Evolutionary conservation across 2,113 vertebrate species (phyloP), one percentile per base, ranked within the genome.

Genomic region (Spea bombifrons): DNA sequence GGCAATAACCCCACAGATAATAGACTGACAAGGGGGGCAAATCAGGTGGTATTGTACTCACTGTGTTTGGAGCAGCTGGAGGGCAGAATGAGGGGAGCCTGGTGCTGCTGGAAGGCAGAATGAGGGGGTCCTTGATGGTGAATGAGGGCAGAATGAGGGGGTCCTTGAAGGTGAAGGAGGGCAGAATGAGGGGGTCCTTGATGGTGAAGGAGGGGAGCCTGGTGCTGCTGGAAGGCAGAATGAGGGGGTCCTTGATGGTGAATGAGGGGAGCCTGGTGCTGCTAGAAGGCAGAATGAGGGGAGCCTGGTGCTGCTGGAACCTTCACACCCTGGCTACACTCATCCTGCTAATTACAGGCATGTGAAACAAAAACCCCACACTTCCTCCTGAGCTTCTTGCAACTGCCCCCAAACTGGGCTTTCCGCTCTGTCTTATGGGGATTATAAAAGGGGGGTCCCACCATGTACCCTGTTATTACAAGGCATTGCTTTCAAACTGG

Each of bases 361-460:
- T 63, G 75, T 70, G 67, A 86, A 88, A 84, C 86, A 81, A 30
- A 79, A 83, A 86, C 75, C 83, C 83, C 85, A 86, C 86, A 81
- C 78, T 83, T 84, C 82, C 85, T 59, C 10, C 10, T 0, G 75
- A 61, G 15, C 15, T 59, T 4, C 10, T 53, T 53, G 10, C 50
- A 53, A 53, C 50, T 53, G 50, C 50, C 50, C 10, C 30, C 30
- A 30, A 30, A 30, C 30, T 30, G 30, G 30, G 30, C 30, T 30
- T 30, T 30, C 30, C 30, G 30, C 30, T 30, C 30, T 30, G 30
- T 30, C 30, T 30, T 30, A 30, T 30, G 30, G 30, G 30, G 30
- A 30, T 30, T 30, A 30, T 53, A 59, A 9, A 13, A 59, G 3
- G 55, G 55, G 55, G 55, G 55, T 9, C 55, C 10, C 4, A 4